Conservation (phyloP, 2,113 vertebrate species). For the Parus major region DNA sequence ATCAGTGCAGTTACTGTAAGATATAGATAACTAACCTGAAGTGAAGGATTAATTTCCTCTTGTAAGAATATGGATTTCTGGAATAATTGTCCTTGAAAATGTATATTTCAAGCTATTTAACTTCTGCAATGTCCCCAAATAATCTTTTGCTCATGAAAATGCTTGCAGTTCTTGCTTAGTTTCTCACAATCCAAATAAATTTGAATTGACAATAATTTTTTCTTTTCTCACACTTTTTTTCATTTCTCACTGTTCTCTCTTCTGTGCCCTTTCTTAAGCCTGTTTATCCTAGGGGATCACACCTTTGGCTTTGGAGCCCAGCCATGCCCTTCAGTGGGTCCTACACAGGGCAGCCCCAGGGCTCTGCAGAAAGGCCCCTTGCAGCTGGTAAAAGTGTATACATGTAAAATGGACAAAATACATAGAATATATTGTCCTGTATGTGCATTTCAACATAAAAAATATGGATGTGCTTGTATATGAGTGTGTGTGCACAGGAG, state of each 20-base stretch:
- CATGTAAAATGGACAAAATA: not conserved
- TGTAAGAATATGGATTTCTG: not conserved
- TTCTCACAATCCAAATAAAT: not conserved
- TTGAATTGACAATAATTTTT: not conserved
- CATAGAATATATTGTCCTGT: not conserved
- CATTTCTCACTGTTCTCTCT: not conserved
- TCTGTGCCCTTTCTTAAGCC: rapidly evolving
- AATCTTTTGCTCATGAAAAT: not conserved
- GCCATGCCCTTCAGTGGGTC: not conserved
- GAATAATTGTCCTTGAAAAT: not conserved
- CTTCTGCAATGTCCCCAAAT: not conserved
- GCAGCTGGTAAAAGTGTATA: rapidly evolving
- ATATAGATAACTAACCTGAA: not conserved
- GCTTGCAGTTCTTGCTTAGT: not conserved
- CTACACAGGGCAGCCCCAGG: rapidly evolving
- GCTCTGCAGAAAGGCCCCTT: rapidly evolving
- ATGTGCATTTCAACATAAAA: not conserved
- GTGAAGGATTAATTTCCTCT: not conserved
- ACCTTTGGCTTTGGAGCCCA: not conserved
- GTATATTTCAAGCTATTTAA: not conserved
- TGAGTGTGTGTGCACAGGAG: not conserved
- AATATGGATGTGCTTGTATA: not conserved
- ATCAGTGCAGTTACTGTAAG: not conserved
- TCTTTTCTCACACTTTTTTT: not conserved
- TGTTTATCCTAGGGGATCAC: rapidly evolving